Percentiles rank a stretch among this genome's conserved stretches.
These are phyloP conservation scores for Thaumatotibia leucotreta DNA, from an alignment of 1,140 invertebrate genomes.

Conservation along the genomic window DNA sequence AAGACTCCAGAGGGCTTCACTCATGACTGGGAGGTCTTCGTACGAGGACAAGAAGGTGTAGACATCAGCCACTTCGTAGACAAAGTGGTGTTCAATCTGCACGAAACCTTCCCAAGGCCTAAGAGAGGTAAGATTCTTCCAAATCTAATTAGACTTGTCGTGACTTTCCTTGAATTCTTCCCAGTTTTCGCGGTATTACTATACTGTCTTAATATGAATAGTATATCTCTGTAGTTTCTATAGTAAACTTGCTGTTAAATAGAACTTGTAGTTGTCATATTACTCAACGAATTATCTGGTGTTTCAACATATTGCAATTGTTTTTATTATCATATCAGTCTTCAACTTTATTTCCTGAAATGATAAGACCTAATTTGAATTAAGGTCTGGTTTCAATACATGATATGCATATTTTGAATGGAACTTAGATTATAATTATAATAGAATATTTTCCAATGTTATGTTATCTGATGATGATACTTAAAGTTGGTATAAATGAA, in stretches of 20 bases:
- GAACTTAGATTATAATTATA: too few relatives aligned
- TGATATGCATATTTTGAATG: too few relatives aligned
- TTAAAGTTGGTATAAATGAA: too few relatives aligned
- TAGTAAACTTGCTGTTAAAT: too few relatives aligned
- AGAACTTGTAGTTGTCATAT: neutral
- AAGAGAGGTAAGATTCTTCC: conserved; percentile 82
- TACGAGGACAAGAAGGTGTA: conserved; percentile 89
- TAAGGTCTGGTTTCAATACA: too few relatives aligned
- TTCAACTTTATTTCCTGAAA: neutral
- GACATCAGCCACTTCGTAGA: conserved; percentile 95
- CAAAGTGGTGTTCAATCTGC: conserved; percentile 95
- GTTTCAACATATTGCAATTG: neutral
- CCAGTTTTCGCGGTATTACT: neutral
- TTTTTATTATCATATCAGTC: neutral
- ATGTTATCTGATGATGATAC: too few relatives aligned
- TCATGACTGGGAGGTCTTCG: conserved; percentile 98
- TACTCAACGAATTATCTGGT: neutral
- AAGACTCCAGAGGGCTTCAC: conserved; percentile 93
- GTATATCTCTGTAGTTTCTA: too few relatives aligned
- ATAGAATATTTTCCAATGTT: too few relatives aligned
- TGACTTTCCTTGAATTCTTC: too few relatives aligned
- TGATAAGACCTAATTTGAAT: neutral
- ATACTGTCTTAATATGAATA: neutral
- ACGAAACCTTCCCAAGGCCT: conserved; percentile 94
- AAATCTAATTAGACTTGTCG: conserved; percentile 20